phyloP scores from a whole-genome alignment of 2,797 vertebrate genomes.

The Naso thynnoides region DNA sequence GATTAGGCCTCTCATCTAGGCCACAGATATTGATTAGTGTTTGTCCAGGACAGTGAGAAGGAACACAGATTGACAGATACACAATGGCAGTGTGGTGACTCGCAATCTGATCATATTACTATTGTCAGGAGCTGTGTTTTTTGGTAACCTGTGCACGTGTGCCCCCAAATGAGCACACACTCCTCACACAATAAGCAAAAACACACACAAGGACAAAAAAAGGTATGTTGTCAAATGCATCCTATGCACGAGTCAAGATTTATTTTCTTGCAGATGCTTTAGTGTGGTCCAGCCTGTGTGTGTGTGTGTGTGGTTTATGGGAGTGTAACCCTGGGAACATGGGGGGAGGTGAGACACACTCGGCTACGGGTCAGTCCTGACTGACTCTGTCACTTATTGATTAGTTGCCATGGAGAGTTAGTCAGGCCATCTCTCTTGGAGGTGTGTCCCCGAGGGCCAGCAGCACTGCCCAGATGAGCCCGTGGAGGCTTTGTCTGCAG shows the following conservation, averaged over 20 bases:
- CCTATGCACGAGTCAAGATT: constrained; percentile 8
- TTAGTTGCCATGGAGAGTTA: constrained; percentile 96
- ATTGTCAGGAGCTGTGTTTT: constrained; percentile 65
- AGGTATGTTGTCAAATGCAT: not conserved
- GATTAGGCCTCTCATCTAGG: constrained; percentile 85
- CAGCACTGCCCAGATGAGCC: constrained; percentile 87
- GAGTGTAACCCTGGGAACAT: constrained; percentile 78
- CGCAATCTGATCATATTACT: constrained; percentile 65
- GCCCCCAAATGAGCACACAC: not conserved
- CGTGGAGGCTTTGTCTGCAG: constrained; percentile 80
- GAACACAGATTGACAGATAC: constrained; percentile 83
- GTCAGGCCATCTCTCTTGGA: constrained; percentile 90
- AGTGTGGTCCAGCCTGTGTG: constrained; percentile 41
- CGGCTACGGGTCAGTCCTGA: constrained; percentile 81
- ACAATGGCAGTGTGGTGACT: constrained; percentile 72
- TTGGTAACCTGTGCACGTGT: constrained; percentile 48
- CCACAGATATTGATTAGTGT: constrained; percentile 88
- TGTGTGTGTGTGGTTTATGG: constrained; percentile 68
- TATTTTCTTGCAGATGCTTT: constrained; percentile 40
- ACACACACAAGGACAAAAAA: not conserved
- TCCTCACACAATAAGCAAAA: not conserved
- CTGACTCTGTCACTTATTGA: constrained; percentile 93
- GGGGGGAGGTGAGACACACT: constrained; percentile 69
- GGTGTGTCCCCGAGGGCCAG: constrained; percentile 88
- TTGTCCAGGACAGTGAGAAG: constrained; percentile 76